A percentile compares a stretch with the other conserved stretches of the same genome.
Conservation (phyloP, 2,888 invertebrate genomes). For the Oxycera nigricornis region DNA sequence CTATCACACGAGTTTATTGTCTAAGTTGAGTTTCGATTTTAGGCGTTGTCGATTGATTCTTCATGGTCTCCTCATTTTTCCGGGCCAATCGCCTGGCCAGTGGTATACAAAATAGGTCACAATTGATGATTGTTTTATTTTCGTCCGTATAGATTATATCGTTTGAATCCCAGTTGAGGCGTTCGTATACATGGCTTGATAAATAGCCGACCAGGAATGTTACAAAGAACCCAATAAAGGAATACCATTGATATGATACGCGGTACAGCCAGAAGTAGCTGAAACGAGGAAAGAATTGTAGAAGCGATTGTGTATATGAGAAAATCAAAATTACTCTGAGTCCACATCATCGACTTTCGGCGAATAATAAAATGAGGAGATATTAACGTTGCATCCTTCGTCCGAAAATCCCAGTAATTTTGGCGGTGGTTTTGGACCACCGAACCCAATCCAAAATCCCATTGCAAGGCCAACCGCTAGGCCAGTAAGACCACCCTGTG, state of each 20-base stretch:
- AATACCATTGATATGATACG: slow-evolving; percentile 78
- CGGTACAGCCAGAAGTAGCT: slow-evolving; percentile 72
- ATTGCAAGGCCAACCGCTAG: slow-evolving; percentile 70
- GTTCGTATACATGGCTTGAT: slow-evolving; percentile 62
- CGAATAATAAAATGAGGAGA: slow-evolving; percentile 47
- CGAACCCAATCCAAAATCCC: slow-evolving; percentile 86
- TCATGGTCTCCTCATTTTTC: slow-evolving; percentile 28
- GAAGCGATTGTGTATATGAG: too few relatives aligned
- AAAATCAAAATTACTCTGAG: slow-evolving; percentile 48
- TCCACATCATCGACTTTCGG: slow-evolving; percentile 34
- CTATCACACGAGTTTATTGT: slow-evolving; percentile 4
- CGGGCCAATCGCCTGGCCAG: slow-evolving; percentile 63
- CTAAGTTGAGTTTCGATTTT: neutral
- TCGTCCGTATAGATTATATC: slow-evolving; percentile 54
- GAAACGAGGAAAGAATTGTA: neutral
- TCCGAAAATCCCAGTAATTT: slow-evolving; percentile 66
- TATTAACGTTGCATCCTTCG: slow-evolving; percentile 64
- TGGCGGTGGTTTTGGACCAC: slow-evolving; percentile 73
- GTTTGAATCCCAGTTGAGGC: slow-evolving; percentile 57
- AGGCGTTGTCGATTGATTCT: neutral
- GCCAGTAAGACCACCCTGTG: slow-evolving; percentile 73
- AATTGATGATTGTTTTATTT: slow-evolving; percentile 62
- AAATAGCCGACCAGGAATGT: slow-evolving; percentile 65
- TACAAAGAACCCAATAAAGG: slow-evolving; percentile 64
- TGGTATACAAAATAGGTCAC: slow-evolving; percentile 67